A percentile compares a stretch with the other conserved stretches of the same genome.
phyloP scores from a whole-genome alignment of 2,797 vertebrate species.

The Rhabdomys pumilio region DNA sequence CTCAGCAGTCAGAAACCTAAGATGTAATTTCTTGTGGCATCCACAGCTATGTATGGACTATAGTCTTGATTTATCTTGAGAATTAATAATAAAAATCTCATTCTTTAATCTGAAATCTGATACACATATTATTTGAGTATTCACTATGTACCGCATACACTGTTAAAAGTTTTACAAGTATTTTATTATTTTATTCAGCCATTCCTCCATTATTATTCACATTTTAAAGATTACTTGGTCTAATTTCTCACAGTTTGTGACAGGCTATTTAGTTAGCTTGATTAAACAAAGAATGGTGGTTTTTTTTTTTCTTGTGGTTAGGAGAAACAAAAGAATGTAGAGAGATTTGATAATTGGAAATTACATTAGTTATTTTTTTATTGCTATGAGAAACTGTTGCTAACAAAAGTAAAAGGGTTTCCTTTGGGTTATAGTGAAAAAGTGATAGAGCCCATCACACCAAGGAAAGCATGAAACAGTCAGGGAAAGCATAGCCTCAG shows the following conservation, averaged over 20 bases:
- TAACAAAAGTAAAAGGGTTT: neutral
- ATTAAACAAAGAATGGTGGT: neutral
- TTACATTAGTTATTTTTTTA: neutral
- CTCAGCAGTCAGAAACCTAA: neutral
- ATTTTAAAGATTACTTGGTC: constrained; percentile 61
- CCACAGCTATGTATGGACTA: neutral
- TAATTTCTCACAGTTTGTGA: neutral
- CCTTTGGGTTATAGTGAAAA: neutral
- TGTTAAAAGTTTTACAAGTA: constrained; percentile 18
- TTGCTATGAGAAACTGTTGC: neutral
- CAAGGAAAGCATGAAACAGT: neutral
- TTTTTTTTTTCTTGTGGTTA: neutral
- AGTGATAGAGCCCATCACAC: neutral
- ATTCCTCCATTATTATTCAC: neutral
- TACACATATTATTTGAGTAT: neutral
- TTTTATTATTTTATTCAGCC: constrained; percentile 9
- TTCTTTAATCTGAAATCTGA: neutral
- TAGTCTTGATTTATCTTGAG: constrained; percentile 17
- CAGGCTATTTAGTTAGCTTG: neutral
- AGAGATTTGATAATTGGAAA: neutral
- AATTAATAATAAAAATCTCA: constrained; percentile 7
- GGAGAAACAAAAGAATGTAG: neutral
- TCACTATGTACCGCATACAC: neutral
- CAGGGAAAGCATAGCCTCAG: neutral
- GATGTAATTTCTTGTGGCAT: neutral